phyloP scores from a whole-genome alignment of 2,888 invertebrate species.

The Parnassius glacialis region DNA sequence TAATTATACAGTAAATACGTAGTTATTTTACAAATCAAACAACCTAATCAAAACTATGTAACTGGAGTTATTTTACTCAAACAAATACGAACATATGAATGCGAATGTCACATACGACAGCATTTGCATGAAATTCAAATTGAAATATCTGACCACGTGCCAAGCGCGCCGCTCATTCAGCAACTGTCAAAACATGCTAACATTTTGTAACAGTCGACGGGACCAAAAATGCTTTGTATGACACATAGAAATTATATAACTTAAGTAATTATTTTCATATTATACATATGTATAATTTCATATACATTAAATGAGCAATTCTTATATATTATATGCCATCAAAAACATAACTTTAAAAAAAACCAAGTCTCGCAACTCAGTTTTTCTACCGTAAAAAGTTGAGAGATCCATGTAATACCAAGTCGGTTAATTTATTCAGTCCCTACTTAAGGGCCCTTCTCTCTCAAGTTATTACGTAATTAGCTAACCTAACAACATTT shows the following conservation, averaged over 20 bases:
- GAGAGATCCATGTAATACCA: too few relatives aligned
- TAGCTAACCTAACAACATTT: too few relatives aligned
- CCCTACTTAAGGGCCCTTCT: too few relatives aligned
- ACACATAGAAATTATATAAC: too few relatives aligned
- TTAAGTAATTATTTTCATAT: too few relatives aligned
- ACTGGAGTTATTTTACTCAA: background rate
- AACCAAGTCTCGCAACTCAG: too few relatives aligned
- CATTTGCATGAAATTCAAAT: constrained; percentile 11
- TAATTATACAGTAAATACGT: background rate
- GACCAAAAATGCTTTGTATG: background rate
- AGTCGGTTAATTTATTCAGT: too few relatives aligned
- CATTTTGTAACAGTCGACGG: background rate
- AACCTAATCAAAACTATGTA: constrained; percentile 1
- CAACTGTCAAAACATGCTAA: constrained; percentile 19
- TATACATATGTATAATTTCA: too few relatives aligned
- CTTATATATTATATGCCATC: constrained; percentile 5
- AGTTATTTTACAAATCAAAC: background rate
- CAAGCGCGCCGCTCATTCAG: constrained; percentile 8
- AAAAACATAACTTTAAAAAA: too few relatives aligned
- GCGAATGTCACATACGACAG: constrained; percentile 5
- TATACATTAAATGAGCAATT: background rate
- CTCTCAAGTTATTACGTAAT: too few relatives aligned
- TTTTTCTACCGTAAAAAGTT: too few relatives aligned
- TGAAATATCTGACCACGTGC: constrained; percentile 2
- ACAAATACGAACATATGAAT: constrained; percentile 2